Conservation (phyloP, 2,113 vertebrate species). For the Mionectes macconnelli region DNA sequence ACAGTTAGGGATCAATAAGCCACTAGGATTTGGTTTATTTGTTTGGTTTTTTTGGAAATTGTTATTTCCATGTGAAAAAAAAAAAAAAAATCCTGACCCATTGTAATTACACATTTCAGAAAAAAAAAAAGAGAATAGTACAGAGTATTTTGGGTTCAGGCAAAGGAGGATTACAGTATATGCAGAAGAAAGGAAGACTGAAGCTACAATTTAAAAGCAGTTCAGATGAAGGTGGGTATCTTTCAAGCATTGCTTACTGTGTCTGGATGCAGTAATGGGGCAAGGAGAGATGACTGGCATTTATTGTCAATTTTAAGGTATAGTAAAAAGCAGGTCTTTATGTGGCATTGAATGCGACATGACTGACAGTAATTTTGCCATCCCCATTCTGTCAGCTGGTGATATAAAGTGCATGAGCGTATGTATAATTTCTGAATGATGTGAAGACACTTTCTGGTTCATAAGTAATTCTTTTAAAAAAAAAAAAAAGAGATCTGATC, state of each 20-base stretch:
- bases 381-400: conserved; percentile 50
- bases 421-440: conserved; percentile 66
- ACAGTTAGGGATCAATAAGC: neutral
- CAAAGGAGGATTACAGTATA: neutral
- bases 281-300: conserved; percentile 32
- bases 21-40: neutral
- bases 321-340: conserved; percentile 62
- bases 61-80: neutral
- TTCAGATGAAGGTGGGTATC: neutral
- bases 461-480: conserved; percentile 44
- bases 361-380: conserved; percentile 65
- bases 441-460: conserved; percentile 57
- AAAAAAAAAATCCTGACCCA: neutral
- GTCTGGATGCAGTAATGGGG: conserved; percentile 36
- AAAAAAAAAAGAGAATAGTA: neutral
- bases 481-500: neutral
- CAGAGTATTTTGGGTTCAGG: neutral
- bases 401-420: conserved; percentile 59
- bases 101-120: neutral
- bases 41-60: neutral
- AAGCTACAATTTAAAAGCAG: conserved; percentile 11
- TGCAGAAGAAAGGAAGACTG: neutral
- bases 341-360: conserved; percentile 55
- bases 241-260: neutral
- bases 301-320: conserved; percentile 61